phyloP scores from a whole-genome alignment of 2,888 invertebrate species.

The Athrips mouffetella region DNA sequence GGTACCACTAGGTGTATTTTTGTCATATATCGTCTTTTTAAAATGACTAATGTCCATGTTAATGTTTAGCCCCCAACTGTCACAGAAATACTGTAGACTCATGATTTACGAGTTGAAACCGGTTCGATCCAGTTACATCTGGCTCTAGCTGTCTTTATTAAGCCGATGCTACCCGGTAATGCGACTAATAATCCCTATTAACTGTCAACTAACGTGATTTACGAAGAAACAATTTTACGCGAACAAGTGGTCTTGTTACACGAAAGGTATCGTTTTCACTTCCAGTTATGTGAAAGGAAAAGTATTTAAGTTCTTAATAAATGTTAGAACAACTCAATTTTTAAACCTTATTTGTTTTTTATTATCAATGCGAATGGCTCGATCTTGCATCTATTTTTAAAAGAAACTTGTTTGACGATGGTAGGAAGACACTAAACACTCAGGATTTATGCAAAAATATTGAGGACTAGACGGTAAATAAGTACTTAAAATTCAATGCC shows the following conservation, averaged over 20 bases:
- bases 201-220: conserved; percentile 15
- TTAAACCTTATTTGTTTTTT: no score
- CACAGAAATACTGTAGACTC: conserved; percentile 15
- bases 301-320: neutral
- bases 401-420: no score
- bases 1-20: no score
- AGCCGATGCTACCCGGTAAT: conserved; percentile 20
- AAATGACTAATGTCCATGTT: no score
- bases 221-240: neutral
- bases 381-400: no score
- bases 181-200: conserved; percentile 18
- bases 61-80: conserved; percentile 9
- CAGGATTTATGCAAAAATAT: no score
- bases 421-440: no score
- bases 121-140: neutral
- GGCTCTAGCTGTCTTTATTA: conserved; percentile 24
- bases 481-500: no score
- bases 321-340: no score
- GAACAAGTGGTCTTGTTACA: neutral
- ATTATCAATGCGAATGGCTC: no score
- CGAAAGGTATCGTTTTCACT: neutral
- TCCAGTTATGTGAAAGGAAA: neutral
- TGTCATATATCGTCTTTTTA: no score
- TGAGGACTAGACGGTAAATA: no score
- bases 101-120: conserved; percentile 27